Base-by-base conservation (phyloP, 1,140 invertebrate species). In the Coelopa frigida region DNA sequence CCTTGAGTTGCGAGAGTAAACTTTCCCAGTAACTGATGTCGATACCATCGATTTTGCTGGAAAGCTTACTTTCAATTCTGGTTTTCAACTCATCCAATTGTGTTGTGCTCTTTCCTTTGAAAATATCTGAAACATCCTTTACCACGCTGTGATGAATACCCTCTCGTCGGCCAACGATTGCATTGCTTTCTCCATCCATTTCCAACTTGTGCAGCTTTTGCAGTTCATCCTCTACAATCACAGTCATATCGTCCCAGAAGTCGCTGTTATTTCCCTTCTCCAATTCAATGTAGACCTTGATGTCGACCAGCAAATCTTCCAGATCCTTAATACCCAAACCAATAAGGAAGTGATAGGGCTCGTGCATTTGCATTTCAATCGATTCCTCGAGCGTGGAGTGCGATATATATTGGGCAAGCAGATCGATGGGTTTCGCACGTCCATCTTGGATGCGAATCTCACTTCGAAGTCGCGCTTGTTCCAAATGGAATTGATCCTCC, bases 11-110 rank as follows among this genome's bases (percentile, higher is more conserved):
- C 29, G 88, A 89, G 7, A 96, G 74, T 35, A 98, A 71, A 36
- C 87, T 90, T 73, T 98, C 94, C 94, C 94, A 99, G 71, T 97
- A 98, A 38, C 88, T 89, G 50, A 98, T 87, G 74, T 99, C 95
- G 32, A 97, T 83, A 26, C 93, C 94, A 67, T 94, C 90, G 33
- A 82, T 80, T 42, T 87, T 81, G 1, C 81, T 80, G 52, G 73
- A 76, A 24, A 96, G 88, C 75, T 98, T 99, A 7, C 76, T 74
- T 70, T 93, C 87, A 54, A 99, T 98, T 65, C 89, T 82, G 12
- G 75, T 70, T 61, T 96, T 85, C 48, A 99, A 72, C 33, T 82
- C 78, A 52, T 85, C 79, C 44, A 98, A 72, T 67, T 97, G 90
- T 2, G 77, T 74, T 2, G 91, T 86, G 1, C 88, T 87, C 75